A percentile compares a stretch with the other conserved stretches of the same genome.
These are phyloP conservation scores for Maniola hyperantus DNA, from an alignment of 2,888 invertebrate species.

Conservation along the genomic window DNA sequence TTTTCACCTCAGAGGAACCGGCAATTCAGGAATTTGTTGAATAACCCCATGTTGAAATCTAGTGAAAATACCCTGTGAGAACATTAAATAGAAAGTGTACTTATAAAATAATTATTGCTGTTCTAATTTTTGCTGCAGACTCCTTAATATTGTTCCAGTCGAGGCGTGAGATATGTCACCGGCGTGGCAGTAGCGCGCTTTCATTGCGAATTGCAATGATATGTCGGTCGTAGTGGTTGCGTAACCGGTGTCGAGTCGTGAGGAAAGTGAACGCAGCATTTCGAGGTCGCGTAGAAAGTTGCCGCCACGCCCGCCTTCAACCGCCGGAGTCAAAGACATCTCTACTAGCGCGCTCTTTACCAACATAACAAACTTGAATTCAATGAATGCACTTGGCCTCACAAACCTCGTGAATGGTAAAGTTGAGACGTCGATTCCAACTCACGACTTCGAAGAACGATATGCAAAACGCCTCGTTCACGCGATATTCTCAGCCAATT, in stretches of 20 bases:
- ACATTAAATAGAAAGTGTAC: conserved; percentile 4
- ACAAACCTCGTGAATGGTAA: conserved; percentile 12
- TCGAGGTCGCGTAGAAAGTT: conserved; percentile 82
- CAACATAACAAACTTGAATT: conserved; percentile 37
- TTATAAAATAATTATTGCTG: background rate
- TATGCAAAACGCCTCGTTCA: conserved; percentile 41
- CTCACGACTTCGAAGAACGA: background rate
- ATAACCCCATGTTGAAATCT: no score
- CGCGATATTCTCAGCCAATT: conserved; percentile 49
- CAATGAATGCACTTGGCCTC: conserved; percentile 22
- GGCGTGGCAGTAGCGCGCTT: conserved; percentile 46
- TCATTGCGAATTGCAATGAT: conserved; percentile 57
- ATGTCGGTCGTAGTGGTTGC: conserved; percentile 76
- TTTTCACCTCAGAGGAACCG: no score
- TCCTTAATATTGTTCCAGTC: conserved; percentile 11
- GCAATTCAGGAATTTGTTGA: no score
- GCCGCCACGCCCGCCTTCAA: conserved; percentile 58
- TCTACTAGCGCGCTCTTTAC: conserved; percentile 48
- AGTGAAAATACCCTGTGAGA: no score
- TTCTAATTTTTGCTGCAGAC: background rate
- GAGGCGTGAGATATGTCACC: conserved; percentile 40
- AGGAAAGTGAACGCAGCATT: conserved; percentile 82
- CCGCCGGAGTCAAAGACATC: conserved; percentile 47
- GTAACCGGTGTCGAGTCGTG: conserved; percentile 77
- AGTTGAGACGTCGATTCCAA: background rate